Percentiles rank a stretch among this genome's conserved stretches.
These are phyloP conservation scores for Gyrodactylus bullatarudis DNA, from an alignment of 1,140 invertebrate species.

Conservation along the genomic window DNA sequence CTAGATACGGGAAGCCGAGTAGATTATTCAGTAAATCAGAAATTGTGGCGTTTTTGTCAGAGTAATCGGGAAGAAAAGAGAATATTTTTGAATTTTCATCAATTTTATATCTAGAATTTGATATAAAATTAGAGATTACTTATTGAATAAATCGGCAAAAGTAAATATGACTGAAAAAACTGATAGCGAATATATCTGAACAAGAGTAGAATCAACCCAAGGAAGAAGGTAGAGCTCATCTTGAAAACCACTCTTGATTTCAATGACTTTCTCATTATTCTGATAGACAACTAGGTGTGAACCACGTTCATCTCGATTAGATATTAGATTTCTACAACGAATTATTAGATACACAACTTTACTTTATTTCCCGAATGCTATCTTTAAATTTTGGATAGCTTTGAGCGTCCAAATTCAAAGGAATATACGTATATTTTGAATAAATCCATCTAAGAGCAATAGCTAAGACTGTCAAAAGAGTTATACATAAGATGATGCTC, in stretches of 20 bases:
- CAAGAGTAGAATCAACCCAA: background rate
- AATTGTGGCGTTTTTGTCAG: background rate
- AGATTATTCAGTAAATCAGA: background rate
- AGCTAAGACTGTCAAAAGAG: background rate
- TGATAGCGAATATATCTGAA: background rate
- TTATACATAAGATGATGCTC: background rate
- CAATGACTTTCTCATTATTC: background rate
- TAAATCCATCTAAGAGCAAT: background rate
- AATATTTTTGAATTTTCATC: background rate
- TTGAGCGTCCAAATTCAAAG: background rate
- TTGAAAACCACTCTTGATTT: background rate
- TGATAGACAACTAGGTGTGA: background rate
- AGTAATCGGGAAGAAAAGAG: background rate
- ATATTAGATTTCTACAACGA: background rate
- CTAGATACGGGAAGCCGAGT: background rate
- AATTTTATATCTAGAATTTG: background rate
- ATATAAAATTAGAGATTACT: background rate
- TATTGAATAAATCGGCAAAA: background rate
- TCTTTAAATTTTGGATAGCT: background rate
- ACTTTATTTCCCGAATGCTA: background rate
- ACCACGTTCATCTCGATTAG: background rate
- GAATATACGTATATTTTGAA: background rate
- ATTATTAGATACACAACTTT: background rate
- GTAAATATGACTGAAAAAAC: background rate
- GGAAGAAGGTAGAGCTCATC: background rate